Evolutionary conservation across 1,140 invertebrate species (phyloP), one percentile per base, ranked within the genome.

Genomic region (Microvelia longipes): DNA sequence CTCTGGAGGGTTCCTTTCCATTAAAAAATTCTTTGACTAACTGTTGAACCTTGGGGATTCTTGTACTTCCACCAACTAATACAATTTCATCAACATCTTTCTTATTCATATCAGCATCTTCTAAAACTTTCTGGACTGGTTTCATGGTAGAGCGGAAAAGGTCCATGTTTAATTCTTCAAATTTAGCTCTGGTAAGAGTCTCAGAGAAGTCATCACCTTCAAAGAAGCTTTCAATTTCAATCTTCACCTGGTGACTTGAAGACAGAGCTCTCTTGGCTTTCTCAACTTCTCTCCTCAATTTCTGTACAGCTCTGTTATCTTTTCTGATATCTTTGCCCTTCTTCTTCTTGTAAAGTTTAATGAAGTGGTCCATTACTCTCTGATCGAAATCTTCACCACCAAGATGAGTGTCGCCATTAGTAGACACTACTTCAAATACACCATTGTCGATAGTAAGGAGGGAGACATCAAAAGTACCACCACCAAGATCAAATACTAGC

Each of bases 201-300:
- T 99, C 97, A n/a, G 92, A 96, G 87, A 99, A 99, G 78, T 99
- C 97, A 77, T 98, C 95, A 75, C 96, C 96, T 78, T 99, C 96
- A 77, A 93, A 98, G 86, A 99, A 92, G 19, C 94, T 97, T 83
- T 99, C 98, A 78, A 99, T 98, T 85, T 99, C 97, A 78, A 99
- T 96, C 80, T 91, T 90, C 74, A 82, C 82, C 82, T 98, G 94
- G 79, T 98, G 96, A 74, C 91, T 93, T 63, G 92, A 89, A 70
- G 94, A 97, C 68, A 99, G 84, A 60, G 94, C 93, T 78, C 97
- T 86, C 86, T 98, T 98, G 0, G 96, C 96, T 79, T 98, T 98
- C 80, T 98, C 96, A 19, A 98, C 94, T 82, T 98, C 96, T 81
- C 95, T 88, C 82, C 96, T 86, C 72, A 98, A 84, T 81, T 98